Evolutionary conservation across 2,113 vertebrate genomes (phyloP).

Genomic region (Aptenodytes patagonicus): DNA sequence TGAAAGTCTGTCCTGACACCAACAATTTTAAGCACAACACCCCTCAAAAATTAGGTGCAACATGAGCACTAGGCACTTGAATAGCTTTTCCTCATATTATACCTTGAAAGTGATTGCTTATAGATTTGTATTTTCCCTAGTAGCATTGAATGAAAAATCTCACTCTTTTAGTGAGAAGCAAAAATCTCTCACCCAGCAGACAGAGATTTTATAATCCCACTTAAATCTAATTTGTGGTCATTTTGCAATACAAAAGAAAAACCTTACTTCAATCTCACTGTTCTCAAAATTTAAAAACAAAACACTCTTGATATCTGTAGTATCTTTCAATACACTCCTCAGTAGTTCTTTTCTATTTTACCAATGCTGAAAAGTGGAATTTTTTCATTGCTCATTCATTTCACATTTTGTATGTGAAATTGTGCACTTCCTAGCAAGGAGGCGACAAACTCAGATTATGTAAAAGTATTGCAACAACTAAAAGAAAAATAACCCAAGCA

Average conservation of each 20-base stretch:
- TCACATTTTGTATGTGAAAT: not conserved
- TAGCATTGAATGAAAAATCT: not conserved
- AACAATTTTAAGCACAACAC: not conserved
- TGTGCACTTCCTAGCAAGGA: not conserved
- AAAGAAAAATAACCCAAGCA: not conserved
- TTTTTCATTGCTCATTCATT: not conserved
- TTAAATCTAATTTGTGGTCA: not conserved
- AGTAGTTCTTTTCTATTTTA: not conserved
- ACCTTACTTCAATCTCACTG: not conserved
- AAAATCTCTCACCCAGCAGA: not conserved
- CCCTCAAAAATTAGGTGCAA: not conserved
- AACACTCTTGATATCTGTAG: not conserved
- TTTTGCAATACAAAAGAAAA: not conserved
- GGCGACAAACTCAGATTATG: not conserved
- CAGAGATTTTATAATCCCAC: not conserved
- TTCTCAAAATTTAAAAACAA: not conserved
- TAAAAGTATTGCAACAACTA: constrained; percentile 3
- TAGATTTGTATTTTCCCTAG: not conserved
- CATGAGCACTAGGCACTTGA: not conserved
- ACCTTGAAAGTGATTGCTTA: not conserved
- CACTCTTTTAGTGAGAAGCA: not conserved
- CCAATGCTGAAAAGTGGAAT: not conserved
- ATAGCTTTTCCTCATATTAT: not conserved
- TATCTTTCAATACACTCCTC: not conserved
- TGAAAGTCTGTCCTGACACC: not conserved